Percentiles rank a stretch among this genome's conserved stretches.
Evolutionary conservation across 2,888 invertebrate genomes (phyloP).

Genomic region (Oscheius sp.): DNA sequence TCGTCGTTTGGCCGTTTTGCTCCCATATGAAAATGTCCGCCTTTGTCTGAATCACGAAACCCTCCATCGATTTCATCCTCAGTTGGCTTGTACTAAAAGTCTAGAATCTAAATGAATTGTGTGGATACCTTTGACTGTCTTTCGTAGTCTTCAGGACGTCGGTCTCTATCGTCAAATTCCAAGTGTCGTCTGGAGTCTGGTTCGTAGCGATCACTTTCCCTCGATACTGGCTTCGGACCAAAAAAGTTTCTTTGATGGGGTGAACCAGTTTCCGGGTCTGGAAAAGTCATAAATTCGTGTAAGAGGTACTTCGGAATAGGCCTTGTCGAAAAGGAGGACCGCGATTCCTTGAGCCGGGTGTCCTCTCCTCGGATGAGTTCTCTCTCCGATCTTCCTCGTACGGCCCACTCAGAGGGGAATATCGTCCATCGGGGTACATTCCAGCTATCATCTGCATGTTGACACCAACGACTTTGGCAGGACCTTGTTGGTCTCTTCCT

Average conservation of each 20-base stretch:
- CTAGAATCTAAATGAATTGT: neutral
- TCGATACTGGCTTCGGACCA: conserved; percentile 9
- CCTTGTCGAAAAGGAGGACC: neutral
- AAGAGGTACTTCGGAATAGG: neutral
- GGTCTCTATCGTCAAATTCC: neutral
- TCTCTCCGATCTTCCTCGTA: conserved; percentile 13
- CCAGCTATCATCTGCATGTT: conserved; percentile 57
- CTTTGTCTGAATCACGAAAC: conserved; percentile 33
- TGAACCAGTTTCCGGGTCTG: conserved; percentile 8
- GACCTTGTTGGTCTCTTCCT: neutral
- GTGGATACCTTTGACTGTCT: neutral
- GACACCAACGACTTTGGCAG: conserved; percentile 42
- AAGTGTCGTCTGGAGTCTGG: neutral
- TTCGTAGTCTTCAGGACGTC: neutral
- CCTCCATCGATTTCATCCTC: conserved; percentile 4
- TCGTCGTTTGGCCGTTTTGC: neutral
- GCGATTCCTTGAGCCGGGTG: neutral
- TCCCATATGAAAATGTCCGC: conserved; percentile 23
- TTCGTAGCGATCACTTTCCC: conserved; percentile 3
- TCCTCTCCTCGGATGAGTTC: neutral
- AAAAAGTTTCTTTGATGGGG: neutral
- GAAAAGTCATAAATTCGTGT: neutral
- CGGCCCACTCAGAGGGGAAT: conserved; percentile 18
- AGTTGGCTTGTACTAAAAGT: conserved; percentile 7
- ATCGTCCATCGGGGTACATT: conserved; percentile 36